phyloP scores from a whole-genome alignment of 2,113 vertebrate species.

The Muscicapa adusta region DNA sequence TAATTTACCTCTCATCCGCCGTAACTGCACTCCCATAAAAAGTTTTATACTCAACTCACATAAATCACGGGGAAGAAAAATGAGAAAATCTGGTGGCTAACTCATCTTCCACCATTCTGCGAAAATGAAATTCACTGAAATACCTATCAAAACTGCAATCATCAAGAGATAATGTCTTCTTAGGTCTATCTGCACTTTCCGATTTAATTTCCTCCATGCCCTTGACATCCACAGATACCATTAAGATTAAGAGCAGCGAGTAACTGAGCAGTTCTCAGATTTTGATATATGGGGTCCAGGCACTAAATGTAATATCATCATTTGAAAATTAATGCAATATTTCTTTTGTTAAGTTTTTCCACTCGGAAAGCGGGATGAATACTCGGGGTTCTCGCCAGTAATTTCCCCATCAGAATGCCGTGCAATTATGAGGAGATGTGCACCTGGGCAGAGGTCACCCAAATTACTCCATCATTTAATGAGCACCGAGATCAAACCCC shows the following conservation, averaged over 20 bases:
- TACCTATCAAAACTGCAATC: constrained; percentile 99
- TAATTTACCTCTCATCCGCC: constrained; percentile 88
- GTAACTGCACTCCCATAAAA: constrained; percentile 86
- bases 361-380: constrained; percentile 72
- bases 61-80: constrained; percentile 99
- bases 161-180: constrained; percentile 99
- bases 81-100: constrained; percentile 99
- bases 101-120: constrained; percentile 97
- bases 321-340: constrained; percentile 99
- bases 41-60: constrained; percentile 99
- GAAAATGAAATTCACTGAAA: constrained; percentile 99
- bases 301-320: constrained; percentile 98
- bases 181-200: constrained; percentile 99
- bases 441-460: constrained; percentile 92
- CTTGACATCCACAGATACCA: constrained; percentile 99
- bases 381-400: constrained; percentile 77
- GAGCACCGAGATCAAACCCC: constrained; percentile 84
- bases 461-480: constrained; percentile 98
- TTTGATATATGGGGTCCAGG: constrained; percentile 91
- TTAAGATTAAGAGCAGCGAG: constrained; percentile 99
- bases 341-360: constrained; percentile 91
- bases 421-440: constrained; percentile 90
- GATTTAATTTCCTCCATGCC: constrained; percentile 99
- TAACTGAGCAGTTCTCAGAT: constrained; percentile 90
- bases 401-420: constrained; percentile 88